Evolutionary conservation across 2,113 vertebrate species (phyloP).

Genomic region (human (Homo sapiens)): GRCh38 chr11:88779001-88779500

Average conservation of each 20-base stretch:
- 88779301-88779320: not conserved
- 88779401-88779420: not conserved
- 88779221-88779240: not conserved
- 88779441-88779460: not conserved
- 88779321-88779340: not conserved
- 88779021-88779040: not conserved
- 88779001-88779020: not conserved
- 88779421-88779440: not conserved
- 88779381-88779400: not conserved
- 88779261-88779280: not conserved
- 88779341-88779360: not conserved
- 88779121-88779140: not conserved
- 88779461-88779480: not conserved
- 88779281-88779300: not conserved
- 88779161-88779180: not conserved
- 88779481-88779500: not conserved
- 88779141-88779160: not conserved
- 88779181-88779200: not conserved
- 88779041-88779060: not conserved
- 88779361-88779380: not conserved
- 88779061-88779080: not conserved
- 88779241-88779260: not conserved
- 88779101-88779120: not conserved
- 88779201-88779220: not conserved
- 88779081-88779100: not conserved